Conservation (phyloP, 2,797 vertebrate genomes). For the Serranus cabrilla region DNA sequence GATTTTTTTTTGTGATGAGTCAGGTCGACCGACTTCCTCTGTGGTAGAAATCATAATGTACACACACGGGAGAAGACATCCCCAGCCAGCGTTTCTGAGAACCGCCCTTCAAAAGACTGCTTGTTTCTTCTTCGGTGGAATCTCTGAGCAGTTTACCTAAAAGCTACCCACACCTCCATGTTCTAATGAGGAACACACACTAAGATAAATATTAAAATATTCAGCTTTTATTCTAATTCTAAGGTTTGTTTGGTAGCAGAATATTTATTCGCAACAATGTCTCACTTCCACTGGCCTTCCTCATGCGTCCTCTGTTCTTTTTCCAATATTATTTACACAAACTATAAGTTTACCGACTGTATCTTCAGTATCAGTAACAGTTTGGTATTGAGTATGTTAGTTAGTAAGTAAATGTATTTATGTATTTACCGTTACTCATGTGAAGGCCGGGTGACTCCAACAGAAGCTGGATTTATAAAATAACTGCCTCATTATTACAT, state of each 20-base stretch:
- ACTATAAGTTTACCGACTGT: neutral
- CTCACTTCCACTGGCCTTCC: neutral
- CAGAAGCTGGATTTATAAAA: constrained; percentile 2
- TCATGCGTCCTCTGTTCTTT: neutral
- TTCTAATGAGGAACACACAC: constrained; percentile 25
- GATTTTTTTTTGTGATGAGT: constrained; percentile 33
- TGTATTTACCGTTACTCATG: neutral
- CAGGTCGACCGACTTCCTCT: constrained; percentile 51
- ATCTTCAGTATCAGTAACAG: neutral
- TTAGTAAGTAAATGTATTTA: no score
- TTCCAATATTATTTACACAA: neutral
- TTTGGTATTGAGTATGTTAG: neutral
- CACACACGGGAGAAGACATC: constrained; percentile 39
- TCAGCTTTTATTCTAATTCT: neutral
- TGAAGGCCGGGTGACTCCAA: neutral
- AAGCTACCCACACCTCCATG: constrained; percentile 26
- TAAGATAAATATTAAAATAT: neutral
- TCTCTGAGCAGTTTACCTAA: constrained; percentile 22
- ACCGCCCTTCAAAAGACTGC: constrained; percentile 44
- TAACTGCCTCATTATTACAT: neutral
- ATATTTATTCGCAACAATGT: neutral
- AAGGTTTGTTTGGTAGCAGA: neutral
- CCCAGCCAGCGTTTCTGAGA: constrained; percentile 44
- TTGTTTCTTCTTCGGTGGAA: constrained; percentile 57
- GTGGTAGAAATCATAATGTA: constrained; percentile 35